These are phyloP conservation scores for Tetanocera ferruginea DNA, from an alignment of 2,888 invertebrate species.

Conservation along the genomic window DNA sequence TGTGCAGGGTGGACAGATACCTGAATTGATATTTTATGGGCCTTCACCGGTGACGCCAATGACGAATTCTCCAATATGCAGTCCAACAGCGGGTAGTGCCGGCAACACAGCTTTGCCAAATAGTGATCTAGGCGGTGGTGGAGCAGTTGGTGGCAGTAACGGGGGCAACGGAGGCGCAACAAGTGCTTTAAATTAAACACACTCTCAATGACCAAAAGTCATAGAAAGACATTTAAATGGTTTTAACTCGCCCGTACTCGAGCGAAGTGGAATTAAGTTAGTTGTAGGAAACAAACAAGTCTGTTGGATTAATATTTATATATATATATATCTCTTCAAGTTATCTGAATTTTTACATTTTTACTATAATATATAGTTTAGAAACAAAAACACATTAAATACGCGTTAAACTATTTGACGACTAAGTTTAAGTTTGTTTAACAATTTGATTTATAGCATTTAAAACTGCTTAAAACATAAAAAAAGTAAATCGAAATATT, in stretches of 20 bases:
- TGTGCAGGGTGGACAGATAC: slow-evolving; percentile 97
- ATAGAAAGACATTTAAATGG: slow-evolving; percentile 16
- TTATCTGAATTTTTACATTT: slow-evolving; percentile 3
- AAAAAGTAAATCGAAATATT: slow-evolving; percentile 19
- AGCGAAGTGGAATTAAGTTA: slow-evolving; percentile 53
- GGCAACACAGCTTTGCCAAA: slow-evolving; percentile 47
- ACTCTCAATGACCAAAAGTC: slow-evolving; percentile 1
- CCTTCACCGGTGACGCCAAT: slow-evolving; percentile 74
- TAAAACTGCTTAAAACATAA: background rate
- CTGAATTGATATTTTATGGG: slow-evolving; percentile 95
- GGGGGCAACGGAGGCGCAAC: slow-evolving; percentile 51
- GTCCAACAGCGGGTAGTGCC: slow-evolving; percentile 56
- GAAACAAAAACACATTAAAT: background rate
- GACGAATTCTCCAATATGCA: slow-evolving; percentile 66
- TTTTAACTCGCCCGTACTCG: slow-evolving; percentile 40
- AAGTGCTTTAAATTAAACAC: slow-evolving; percentile 51
- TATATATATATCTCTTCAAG: background rate
- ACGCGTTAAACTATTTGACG: background rate
- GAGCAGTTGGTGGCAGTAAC: slow-evolving; percentile 48
- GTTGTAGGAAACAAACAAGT: slow-evolving; percentile 34
- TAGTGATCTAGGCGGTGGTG: slow-evolving; percentile 51
- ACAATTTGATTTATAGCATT: background rate
- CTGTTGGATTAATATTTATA: slow-evolving; percentile 30
- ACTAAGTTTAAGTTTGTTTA: background rate
- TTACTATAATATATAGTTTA: slow-evolving; percentile 2